These are phyloP conservation scores for Trichogramma dendrolimi DNA, from an alignment of 2,888 invertebrate species.

Conservation along the genomic window DNA sequence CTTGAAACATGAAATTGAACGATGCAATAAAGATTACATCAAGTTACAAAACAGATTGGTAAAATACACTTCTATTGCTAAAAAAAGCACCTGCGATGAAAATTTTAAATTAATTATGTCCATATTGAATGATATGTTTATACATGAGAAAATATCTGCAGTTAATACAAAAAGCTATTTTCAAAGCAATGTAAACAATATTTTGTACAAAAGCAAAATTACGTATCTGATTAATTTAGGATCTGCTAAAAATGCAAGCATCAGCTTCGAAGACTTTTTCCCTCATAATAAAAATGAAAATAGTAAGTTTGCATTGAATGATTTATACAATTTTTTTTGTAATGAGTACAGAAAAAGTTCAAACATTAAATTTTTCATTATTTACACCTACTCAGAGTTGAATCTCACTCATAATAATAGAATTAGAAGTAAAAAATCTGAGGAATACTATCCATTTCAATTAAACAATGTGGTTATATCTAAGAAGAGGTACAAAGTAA, in stretches of 20 bases:
- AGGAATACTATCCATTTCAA: conserved; percentile 10
- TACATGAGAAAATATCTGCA: conserved; percentile 7
- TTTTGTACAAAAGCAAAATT: conserved; percentile 9
- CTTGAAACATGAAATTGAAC: conserved; percentile 36
- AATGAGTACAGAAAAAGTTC: not conserved
- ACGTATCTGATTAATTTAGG: too few species aligned
- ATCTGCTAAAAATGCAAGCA: too few species aligned
- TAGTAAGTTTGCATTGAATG: conserved; percentile 11
- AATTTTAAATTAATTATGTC: conserved; percentile 7
- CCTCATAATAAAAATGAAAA: not conserved
- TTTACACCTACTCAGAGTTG: conserved; percentile 13
- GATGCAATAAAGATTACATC: conserved; percentile 32
- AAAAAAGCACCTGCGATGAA: too few species aligned
- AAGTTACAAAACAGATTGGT: conserved; percentile 30
- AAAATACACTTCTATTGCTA: conserved; percentile 25
- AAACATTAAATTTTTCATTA: conserved; percentile 12
- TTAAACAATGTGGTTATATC: conserved; percentile 10
- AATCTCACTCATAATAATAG: conserved; percentile 5
- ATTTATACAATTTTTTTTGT: conserved; percentile 7
- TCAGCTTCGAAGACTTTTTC: too few species aligned
- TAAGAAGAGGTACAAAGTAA: conserved; percentile 17
- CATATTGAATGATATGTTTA: conserved; percentile 7
- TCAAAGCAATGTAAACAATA: conserved; percentile 1
- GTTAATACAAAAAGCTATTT: not conserved
- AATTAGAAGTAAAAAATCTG: conserved; percentile 1